Conservation (phyloP, 2,113 vertebrate species). For the Nyctereutes procyonoides region DNA sequence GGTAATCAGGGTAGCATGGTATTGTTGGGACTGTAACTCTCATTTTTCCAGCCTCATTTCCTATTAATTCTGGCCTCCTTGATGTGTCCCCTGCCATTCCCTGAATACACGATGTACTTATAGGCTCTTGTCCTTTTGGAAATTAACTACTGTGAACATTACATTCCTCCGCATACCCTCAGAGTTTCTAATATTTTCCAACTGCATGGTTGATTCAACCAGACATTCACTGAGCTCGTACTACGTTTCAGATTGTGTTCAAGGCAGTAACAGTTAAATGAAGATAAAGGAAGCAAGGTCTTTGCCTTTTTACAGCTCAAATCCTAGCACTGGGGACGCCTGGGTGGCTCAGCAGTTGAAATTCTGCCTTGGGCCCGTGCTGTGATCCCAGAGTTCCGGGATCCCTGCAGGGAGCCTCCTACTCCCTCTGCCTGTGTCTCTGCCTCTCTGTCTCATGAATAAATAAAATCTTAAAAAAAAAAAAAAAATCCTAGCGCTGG, state of each 20-base stretch:
- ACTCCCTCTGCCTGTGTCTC: too few species aligned
- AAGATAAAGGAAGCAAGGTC: background rate
- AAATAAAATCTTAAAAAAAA: too few species aligned
- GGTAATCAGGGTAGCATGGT: background rate
- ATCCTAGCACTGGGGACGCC: background rate
- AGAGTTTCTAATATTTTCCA: slow-evolving; percentile 23
- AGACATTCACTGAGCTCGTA: background rate
- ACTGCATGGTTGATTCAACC: background rate
- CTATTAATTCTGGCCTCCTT: background rate
- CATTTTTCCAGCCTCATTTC: background rate
- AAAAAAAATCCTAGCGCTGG: too few species aligned
- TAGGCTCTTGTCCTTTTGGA: background rate
- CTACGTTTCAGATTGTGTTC: background rate
- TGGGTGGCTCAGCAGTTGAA: too few species aligned
- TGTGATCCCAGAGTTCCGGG: too few species aligned
- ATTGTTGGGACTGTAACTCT: background rate
- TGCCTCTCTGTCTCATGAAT: too few species aligned
- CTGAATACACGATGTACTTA: background rate
- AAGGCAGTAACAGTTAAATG: background rate
- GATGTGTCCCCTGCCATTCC: background rate
- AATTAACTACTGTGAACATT: background rate
- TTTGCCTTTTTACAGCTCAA: background rate
- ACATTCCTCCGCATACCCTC: background rate
- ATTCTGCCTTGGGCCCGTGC: too few species aligned
- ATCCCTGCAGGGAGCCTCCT: too few species aligned